Conservation (phyloP, 2,888 invertebrate species). For the Drosophila mettleri region DNA sequence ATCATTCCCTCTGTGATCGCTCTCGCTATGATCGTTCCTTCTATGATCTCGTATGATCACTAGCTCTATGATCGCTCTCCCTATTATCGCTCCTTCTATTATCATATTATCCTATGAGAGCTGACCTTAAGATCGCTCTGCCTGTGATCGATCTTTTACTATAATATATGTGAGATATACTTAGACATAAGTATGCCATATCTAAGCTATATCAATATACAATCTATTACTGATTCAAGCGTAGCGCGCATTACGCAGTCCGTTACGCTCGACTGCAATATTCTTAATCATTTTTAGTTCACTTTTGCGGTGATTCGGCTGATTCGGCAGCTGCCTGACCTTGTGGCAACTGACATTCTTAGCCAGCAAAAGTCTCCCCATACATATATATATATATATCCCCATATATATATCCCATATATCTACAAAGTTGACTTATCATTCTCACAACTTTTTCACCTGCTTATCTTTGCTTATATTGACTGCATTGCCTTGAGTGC, state of each 20-base stretch:
- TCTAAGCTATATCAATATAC: neutral
- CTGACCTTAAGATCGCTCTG: no score
- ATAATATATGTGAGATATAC: no score
- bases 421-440: conserved; percentile 21
- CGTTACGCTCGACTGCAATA: neutral
- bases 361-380: neutral
- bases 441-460: conserved; percentile 13
- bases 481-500: conserved; percentile 14
- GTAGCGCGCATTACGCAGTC: neutral
- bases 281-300: conserved; percentile 4
- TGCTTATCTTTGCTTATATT: conserved; percentile 46
- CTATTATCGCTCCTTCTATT: no score
- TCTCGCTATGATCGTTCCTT: no score
- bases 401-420: conserved; percentile 29
- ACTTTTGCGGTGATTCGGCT: conserved; percentile 50
- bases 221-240: neutral
- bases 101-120: no score
- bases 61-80: no score
- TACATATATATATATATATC: conserved; percentile 26
- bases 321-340: conserved; percentile 50
- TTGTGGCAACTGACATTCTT: conserved; percentile 22
- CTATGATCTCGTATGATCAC: no score
- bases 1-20: no score
- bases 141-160: no score
- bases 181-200: no score